Conservation (phyloP, 2,113 vertebrate species). For the Excalfactoria chinensis region DNA sequence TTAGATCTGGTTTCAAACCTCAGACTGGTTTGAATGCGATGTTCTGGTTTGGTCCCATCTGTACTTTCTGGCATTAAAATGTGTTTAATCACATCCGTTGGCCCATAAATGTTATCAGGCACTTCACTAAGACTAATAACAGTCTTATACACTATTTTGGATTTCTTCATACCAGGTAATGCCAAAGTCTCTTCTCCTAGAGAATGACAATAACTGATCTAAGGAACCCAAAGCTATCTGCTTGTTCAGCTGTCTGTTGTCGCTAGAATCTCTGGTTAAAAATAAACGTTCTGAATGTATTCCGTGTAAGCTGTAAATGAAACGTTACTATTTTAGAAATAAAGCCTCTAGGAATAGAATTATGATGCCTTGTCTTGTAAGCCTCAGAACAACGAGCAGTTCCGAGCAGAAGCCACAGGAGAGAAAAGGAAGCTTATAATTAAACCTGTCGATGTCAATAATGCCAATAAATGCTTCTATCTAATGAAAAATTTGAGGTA, state of each 20-base stretch:
- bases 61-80: conserved; percentile 72
- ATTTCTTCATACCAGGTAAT: conserved; percentile 49
- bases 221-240: conserved; percentile 50
- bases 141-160: conserved; percentile 65
- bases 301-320: conserved; percentile 67
- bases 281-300: conserved; percentile 64
- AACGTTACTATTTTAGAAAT: conserved; percentile 62
- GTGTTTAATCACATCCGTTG: conserved; percentile 60
- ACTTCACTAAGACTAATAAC: conserved; percentile 81
- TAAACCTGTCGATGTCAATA: conserved; percentile 72
- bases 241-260: conserved; percentile 63
- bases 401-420: conserved; percentile 66
- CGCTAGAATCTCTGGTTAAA: conserved; percentile 64
- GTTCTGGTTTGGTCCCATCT: conserved; percentile 66
- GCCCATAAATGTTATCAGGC: conserved; percentile 82
- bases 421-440: conserved; percentile 65
- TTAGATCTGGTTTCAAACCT: conserved; percentile 49
- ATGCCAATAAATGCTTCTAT: conserved; percentile 77
- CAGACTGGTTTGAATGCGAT: background rate
- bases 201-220: conserved; percentile 45
- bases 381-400: conserved; percentile 29
- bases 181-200: conserved; percentile 37
- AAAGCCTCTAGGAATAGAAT: conserved; percentile 63
- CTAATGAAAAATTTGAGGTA: conserved; percentile 85
- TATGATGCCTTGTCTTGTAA: conserved; percentile 48